Evolutionary conservation across 2,113 vertebrate species (phyloP).

Genomic region (Melospiza melodia): DNA sequence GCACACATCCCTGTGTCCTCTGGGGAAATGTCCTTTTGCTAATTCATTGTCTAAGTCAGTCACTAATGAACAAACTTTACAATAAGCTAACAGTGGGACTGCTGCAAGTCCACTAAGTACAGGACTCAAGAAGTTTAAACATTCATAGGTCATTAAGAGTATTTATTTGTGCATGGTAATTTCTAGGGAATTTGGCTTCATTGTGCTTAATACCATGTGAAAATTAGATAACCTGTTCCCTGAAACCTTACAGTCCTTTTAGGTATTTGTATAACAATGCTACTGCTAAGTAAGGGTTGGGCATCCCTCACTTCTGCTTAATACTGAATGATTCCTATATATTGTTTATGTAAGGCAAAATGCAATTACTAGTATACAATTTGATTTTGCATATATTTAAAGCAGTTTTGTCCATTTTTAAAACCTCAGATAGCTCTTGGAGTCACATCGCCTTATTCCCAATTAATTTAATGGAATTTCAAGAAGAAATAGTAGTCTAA

Average conservation of each 20-base stretch:
- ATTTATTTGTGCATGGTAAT: not conserved
- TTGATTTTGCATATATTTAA: not conserved
- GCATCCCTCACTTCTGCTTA: not conserved
- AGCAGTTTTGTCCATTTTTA: not conserved
- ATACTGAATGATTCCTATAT: not conserved
- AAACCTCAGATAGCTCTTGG: not conserved
- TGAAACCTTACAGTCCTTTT: not conserved
- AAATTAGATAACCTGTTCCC: not conserved
- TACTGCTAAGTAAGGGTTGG: not conserved
- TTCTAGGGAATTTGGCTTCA: not conserved
- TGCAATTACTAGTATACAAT: not conserved
- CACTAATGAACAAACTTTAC: not conserved
- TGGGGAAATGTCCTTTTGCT: not conserved
- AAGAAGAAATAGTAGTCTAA: not conserved
- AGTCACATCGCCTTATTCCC: not conserved
- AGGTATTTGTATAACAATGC: not conserved
- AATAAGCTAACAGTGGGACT: not conserved
- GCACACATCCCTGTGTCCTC: not conserved
- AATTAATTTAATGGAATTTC: not conserved
- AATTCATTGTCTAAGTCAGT: not conserved
- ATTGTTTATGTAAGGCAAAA: slow-evolving; percentile 16
- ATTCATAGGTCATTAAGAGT: not conserved
- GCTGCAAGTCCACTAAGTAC: not conserved
- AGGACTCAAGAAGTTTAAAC: not conserved
- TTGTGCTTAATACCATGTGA: not conserved